Percentiles rank a stretch among this genome's conserved stretches.
These are phyloP conservation scores for Mormyrops boulengeri DNA, from an alignment of 2,797 vertebrate genomes.

Conservation along the genomic window DNA sequence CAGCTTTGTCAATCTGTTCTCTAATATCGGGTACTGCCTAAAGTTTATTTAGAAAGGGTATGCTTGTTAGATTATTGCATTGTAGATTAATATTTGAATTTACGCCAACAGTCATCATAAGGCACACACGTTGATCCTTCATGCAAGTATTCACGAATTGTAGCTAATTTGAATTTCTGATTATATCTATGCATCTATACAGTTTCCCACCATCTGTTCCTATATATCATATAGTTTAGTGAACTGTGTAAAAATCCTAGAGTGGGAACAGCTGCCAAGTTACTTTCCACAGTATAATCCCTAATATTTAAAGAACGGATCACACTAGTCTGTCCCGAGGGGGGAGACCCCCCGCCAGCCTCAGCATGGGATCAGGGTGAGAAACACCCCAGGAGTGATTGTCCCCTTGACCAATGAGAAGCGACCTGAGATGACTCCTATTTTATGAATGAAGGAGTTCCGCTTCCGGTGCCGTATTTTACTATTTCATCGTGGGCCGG, in stretches of 20 bases:
- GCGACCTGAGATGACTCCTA: not conserved
- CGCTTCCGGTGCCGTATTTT: constrained; percentile 20
- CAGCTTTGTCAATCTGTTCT: not conserved
- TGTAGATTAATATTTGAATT: not conserved
- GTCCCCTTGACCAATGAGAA: not conserved
- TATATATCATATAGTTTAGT: not conserved
- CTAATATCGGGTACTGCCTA: not conserved
- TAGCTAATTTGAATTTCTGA: not conserved
- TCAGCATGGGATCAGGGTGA: not conserved
- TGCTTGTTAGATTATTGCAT: not conserved
- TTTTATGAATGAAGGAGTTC: constrained; percentile 21
- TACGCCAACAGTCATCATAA: not conserved
- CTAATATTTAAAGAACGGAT: not conserved
- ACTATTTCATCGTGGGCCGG: not conserved
- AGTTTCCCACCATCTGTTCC: not conserved
- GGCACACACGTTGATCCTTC: not conserved
- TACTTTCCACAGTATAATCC: not conserved
- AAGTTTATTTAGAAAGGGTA: not conserved
- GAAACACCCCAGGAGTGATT: not conserved
- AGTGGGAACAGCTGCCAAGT: not conserved
- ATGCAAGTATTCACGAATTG: not conserved
- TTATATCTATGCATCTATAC: not conserved
- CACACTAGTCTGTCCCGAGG: not conserved
- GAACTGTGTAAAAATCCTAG: not conserved
- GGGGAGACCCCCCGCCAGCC: not conserved